Base-by-base conservation (phyloP, 2,113 vertebrate genomes). In the Corvus cornix region DNA sequence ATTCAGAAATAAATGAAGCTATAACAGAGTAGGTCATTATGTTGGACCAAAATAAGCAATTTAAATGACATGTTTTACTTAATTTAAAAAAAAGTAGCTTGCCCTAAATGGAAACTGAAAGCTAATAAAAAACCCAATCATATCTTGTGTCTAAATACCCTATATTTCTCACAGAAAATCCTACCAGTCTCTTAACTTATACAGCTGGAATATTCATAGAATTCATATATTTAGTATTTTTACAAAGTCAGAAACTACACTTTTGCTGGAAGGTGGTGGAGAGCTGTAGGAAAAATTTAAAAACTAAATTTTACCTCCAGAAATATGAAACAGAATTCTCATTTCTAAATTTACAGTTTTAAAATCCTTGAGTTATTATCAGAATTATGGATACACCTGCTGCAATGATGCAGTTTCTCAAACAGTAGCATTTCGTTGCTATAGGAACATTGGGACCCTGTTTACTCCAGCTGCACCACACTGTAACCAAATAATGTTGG, bases 1-100 rank as follows among this genome's bases (percentile, higher is more conserved):
- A 96, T 35, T n/a, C 75, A 31, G 55, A 94, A 97, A 92, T 59
- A 96, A 96, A 97, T 89, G 68, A 81, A 95, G 63, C 84, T 92
- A 79, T 96, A 96, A 96, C 4, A 96, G 56, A 84, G 66, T 67
- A 93, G 60, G 72, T 93, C 68, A 83, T 94, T 96, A 97, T 31
- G 17, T 13, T 87, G 80, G 85, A 89, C 96, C 76, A 95, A 95
- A 97, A 95, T 55, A 93, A 93, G 68, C 90, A 64, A 83, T 86
- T 90, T 41, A 94, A 60, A 93, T 83, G 37, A 90, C 84, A 97
- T 83, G 33, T 27, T 95, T 96, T 87, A 95, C 77, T 95, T 92
- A 51, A 44, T 39, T 79, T 26, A 9, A 67, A 86, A 91, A 91
- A 43, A 68, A 68, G 0, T 8, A 62, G 84, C 64, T 90, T 89